Evolutionary conservation across 2,888 invertebrate genomes (phyloP).

Genomic region (Aphidoletes aphidimyza): DNA sequence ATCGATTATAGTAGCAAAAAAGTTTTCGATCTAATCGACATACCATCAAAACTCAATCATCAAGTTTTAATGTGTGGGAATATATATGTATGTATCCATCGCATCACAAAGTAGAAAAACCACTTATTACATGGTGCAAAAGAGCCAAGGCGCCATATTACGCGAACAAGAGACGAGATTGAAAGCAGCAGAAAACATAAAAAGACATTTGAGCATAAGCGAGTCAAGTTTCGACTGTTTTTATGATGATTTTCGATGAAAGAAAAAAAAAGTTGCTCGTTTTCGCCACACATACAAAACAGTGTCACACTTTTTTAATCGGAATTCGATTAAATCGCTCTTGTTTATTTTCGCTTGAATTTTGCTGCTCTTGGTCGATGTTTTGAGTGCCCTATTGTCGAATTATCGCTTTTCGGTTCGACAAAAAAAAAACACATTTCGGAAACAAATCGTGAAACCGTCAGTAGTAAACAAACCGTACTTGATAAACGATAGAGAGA

Average conservation of each 20-base stretch:
- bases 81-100: background rate
- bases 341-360: background rate
- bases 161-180: background rate
- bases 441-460: background rate
- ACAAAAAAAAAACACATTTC: no score
- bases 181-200: no score
- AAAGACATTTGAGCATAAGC: no score
- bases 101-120: background rate
- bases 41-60: slow-evolving; percentile 29
- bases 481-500: slow-evolving; percentile 13
- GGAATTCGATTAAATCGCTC: slow-evolving; percentile 1
- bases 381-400: background rate
- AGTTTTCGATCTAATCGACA: slow-evolving; percentile 14
- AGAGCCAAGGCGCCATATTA: background rate
- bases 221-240: no score
- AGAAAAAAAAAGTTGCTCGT: background rate
- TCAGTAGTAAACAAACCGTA: slow-evolving; percentile 42
- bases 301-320: background rate
- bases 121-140: background rate
- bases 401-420: background rate
- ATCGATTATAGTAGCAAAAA: slow-evolving; percentile 36
- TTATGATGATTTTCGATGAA: background rate
- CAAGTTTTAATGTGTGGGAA: background rate
- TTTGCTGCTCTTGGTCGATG: background rate
- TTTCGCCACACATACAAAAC: background rate